Evolutionary conservation across 2,113 vertebrate genomes (phyloP).

Genomic region (Bufo bufo): DNA sequence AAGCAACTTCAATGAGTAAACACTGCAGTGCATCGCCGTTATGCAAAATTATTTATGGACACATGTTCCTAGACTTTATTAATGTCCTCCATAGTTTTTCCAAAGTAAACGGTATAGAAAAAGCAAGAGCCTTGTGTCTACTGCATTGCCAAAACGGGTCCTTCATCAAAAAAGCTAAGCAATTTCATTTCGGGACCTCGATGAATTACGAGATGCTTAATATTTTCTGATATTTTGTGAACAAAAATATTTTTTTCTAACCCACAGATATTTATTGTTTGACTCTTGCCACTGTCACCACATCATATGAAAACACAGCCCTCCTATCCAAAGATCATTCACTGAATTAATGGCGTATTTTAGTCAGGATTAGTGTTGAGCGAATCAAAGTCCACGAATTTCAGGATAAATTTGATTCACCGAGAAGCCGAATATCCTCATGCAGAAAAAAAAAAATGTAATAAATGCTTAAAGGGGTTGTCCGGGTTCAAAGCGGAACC

Average conservation of each 20-base stretch:
- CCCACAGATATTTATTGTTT: no score
- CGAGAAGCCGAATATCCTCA: no score
- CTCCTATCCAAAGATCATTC: no score
- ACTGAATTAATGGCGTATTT: no score
- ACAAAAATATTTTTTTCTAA: background rate
- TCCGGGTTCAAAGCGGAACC: no score
- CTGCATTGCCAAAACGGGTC: background rate
- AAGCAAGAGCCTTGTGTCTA: background rate
- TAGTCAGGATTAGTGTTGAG: no score
- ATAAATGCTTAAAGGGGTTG: no score
- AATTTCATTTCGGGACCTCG: background rate
- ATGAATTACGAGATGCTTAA: background rate
- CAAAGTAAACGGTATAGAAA: background rate
- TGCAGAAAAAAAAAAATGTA: no score
- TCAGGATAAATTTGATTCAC: no score
- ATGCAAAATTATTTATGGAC: slow-evolving; percentile 10
- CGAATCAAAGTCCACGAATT: no score
- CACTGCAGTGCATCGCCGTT: background rate
- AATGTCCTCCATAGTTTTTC: background rate
- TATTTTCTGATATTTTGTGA: background rate
- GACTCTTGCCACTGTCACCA: background rate
- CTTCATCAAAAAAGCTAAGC: background rate
- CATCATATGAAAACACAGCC: no score
- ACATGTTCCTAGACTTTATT: background rate
- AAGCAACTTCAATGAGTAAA: slow-evolving; percentile 11